These are phyloP conservation scores for Unio pictorum DNA, from an alignment of 2,888 invertebrate species.

Conservation along the genomic window DNA sequence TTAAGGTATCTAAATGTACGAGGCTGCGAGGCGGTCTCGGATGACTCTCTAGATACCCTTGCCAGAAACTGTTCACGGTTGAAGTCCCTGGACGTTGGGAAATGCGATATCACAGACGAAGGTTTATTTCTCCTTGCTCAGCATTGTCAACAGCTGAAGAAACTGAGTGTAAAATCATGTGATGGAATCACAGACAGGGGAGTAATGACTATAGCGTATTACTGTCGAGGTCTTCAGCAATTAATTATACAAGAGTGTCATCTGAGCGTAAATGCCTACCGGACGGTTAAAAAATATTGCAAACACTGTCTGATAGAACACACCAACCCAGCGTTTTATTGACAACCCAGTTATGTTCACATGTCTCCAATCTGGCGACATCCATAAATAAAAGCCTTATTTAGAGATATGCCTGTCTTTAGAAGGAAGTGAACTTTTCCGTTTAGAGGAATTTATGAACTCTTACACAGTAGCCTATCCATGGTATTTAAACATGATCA, in stretches of 20 bases:
- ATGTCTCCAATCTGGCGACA: too few species aligned
- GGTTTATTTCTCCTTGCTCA: conserved; percentile 89
- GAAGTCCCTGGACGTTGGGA: conserved; percentile 90
- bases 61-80: conserved; percentile 89
- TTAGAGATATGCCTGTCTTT: too few species aligned
- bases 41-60: conserved; percentile 89
- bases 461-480: too few species aligned
- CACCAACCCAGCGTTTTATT: conserved; percentile 89
- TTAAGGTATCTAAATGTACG: conserved; percentile 89
- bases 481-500: too few species aligned
- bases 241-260: conserved; percentile 95
- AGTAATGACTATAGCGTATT: conserved; percentile 89
- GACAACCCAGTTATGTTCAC: too few species aligned
- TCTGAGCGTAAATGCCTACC: conserved; percentile 89
- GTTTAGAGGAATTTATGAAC: too few species aligned
- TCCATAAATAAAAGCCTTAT: too few species aligned
- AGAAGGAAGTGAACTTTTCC: too few species aligned
- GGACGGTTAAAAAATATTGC: conserved; percentile 93
- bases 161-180: conserved; percentile 90
- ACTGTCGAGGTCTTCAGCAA: conserved; percentile 90
- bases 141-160: conserved; percentile 84
- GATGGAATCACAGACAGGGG: conserved; percentile 92
- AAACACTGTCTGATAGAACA: conserved; percentile 94
- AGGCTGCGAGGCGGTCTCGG: conserved; percentile 94
- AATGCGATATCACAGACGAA: conserved; percentile 93